Percentiles rank a stretch among this genome's conserved stretches.
phyloP scores from a whole-genome alignment of 2,113 vertebrate species.

The Ptychochromis oligacanthus region DNA sequence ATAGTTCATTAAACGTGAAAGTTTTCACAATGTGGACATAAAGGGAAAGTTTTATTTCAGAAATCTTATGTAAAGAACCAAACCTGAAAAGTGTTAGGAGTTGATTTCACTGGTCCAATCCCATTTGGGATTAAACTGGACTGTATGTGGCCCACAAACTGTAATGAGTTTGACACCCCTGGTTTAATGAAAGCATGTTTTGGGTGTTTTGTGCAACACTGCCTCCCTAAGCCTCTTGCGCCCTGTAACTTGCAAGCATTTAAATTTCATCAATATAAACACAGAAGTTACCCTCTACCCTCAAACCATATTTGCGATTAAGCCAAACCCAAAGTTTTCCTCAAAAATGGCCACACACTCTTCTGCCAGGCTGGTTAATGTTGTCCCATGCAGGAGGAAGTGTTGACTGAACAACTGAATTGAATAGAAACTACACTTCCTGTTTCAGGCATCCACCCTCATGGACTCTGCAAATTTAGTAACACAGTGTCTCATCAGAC shows the following conservation, averaged over 20 bases:
- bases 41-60: background rate
- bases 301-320: background rate
- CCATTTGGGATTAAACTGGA: no score
- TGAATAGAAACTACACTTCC: conserved; percentile 48
- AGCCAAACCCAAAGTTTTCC: background rate
- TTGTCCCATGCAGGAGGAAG: conserved; percentile 28
- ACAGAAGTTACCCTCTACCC: background rate
- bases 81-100: background rate
- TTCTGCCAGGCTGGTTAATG: background rate
- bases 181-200: background rate
- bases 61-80: background rate
- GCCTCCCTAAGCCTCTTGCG: background rate
- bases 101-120: background rate
- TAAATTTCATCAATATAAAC: background rate
- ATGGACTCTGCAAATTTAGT: background rate
- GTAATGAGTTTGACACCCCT: background rate
- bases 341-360: background rate
- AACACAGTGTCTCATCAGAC: background rate
- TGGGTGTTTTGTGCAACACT: background rate
- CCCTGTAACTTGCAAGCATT: background rate
- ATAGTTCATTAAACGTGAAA: background rate
- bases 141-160: background rate
- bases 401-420: conserved; percentile 47
- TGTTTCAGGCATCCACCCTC: conserved; percentile 26
- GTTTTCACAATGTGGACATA: background rate